These are phyloP conservation scores for Petrosia ficiformis DNA, from an alignment of 37 sponge, comb jelly and placozoan species.

Conservation along the genomic window DNA sequence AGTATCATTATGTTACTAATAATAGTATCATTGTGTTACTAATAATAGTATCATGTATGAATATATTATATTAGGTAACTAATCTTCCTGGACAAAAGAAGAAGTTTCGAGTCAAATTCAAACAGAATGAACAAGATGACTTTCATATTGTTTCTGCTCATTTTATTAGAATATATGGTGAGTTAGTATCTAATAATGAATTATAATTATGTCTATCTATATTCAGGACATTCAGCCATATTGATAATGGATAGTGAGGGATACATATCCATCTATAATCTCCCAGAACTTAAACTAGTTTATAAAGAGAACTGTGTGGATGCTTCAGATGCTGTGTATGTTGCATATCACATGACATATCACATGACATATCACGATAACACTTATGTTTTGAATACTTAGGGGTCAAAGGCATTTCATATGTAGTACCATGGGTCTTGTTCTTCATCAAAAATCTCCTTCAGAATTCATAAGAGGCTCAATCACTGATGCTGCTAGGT, in stretches of 20 bases:
- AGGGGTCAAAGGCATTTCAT: constrained; percentile 69
- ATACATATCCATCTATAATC: constrained; percentile 38
- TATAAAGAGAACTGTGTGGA: constrained; percentile 74
- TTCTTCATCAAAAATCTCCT: constrained; percentile 72
- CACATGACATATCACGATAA: background rate
- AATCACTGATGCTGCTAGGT: constrained; percentile 52
- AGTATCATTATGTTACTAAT: no score
- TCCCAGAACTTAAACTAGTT: constrained; percentile 74
- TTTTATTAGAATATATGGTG: constrained; percentile 59
- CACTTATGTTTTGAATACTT: background rate
- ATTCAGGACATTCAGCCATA: constrained; percentile 34
- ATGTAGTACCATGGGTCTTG: constrained; percentile 26
- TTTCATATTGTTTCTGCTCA: constrained; percentile 69
- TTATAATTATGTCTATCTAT: background rate
- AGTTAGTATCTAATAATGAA: background rate
- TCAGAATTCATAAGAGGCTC: constrained; percentile 73
- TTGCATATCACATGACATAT: no score
- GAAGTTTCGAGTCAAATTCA: constrained; percentile 54
- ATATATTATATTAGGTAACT: background rate
- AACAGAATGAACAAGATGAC: constrained; percentile 57
- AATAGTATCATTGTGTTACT: background rate
- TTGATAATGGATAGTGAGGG: constrained; percentile 68
- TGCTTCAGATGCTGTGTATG: constrained; percentile 69
- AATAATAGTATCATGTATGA: background rate
- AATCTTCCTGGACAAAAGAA: constrained; percentile 54